Base-by-base conservation (phyloP, 2,888 invertebrate species). In the Agrochola litura region DNA sequence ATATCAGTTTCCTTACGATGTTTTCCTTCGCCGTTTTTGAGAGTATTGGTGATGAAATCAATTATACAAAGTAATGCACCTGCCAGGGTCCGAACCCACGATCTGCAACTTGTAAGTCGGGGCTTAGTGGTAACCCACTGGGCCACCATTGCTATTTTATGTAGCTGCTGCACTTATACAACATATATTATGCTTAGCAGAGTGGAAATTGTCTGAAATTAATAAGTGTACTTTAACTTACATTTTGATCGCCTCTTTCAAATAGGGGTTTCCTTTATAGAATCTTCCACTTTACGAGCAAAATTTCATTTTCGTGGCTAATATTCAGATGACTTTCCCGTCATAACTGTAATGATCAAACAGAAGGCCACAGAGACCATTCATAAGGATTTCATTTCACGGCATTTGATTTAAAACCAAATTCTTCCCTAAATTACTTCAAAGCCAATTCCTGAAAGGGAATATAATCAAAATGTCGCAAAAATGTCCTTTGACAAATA, bases 401-500 rank as follows among this genome's bases (percentile, higher is more conserved):
- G 67, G 19, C 56, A 49, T 65, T 58, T 64, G 56, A 67, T 85
- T 82, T 68, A 67, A 84, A 82, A 76, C 37, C 75, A 64, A 71
- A 67, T 80, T 71, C 49, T 25, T 46, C 5, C 16, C 25, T n/a
- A 58, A 81, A 84, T 84, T 64, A 73, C 63, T 66, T 82, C 65
- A 78, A 56, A 85, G 58, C 8, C 49, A 41, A 41, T 41, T 71
- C 19, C 16, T 54, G n/a, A 58, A 64, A 69, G 49, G 16, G 41
- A 66, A 76, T 69, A 69, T 76, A 81, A 68, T 65, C n/a, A 84
- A 65, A 66, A 60, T 37, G 65, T 67, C 60, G 49, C 61, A 84
- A 65, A 65, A 72, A 69, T 70, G 22, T 49, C 25, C 37, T 75
- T 67, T 60, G 49, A 67, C 52, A 65, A 64, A 78, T 65, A 77